Percentiles rank a stretch among this genome's conserved stretches.
Evolutionary conservation across 2,888 invertebrate species (phyloP).

Genomic region (Lamellibrachia satsuma): DNA sequence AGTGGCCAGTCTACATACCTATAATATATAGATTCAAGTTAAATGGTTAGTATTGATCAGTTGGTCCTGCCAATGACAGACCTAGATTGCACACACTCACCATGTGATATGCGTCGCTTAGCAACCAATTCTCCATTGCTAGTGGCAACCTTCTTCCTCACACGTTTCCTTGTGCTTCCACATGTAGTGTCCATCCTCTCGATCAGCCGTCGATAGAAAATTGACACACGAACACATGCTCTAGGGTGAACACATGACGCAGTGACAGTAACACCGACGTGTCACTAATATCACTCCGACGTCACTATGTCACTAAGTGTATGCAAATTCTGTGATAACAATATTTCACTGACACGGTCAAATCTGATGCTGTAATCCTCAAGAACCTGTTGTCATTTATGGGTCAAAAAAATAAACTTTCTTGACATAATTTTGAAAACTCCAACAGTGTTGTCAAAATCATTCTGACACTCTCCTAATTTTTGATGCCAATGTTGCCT

Average conservation of each 20-base stretch:
- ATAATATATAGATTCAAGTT: neutral
- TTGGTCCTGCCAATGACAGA: neutral
- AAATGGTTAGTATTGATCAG: neutral
- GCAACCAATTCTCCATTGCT: neutral
- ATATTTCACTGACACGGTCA: neutral
- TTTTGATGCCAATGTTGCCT: neutral
- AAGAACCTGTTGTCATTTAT: neutral
- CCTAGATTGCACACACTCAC: neutral
- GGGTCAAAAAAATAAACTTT: neutral
- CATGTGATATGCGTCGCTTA: conserved; percentile 3
- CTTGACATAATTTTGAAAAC: neutral
- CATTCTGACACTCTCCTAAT: neutral
- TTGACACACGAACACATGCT: conserved; percentile 3
- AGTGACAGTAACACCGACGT: neutral
- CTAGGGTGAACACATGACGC: neutral
- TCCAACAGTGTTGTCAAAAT: neutral
- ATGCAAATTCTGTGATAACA: neutral
- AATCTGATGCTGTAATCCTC: neutral
- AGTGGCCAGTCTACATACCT: neutral
- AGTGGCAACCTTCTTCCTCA: neutral
- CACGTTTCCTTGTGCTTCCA: neutral
- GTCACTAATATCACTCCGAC: neutral
- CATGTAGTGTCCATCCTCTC: neutral
- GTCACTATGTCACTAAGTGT: neutral
- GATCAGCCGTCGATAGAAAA: neutral